A percentile compares a stretch with the other conserved stretches of the same genome.
These are phyloP conservation scores for Melanotus villosus DNA, from an alignment of 2,888 invertebrate species.

Conservation along the genomic window DNA sequence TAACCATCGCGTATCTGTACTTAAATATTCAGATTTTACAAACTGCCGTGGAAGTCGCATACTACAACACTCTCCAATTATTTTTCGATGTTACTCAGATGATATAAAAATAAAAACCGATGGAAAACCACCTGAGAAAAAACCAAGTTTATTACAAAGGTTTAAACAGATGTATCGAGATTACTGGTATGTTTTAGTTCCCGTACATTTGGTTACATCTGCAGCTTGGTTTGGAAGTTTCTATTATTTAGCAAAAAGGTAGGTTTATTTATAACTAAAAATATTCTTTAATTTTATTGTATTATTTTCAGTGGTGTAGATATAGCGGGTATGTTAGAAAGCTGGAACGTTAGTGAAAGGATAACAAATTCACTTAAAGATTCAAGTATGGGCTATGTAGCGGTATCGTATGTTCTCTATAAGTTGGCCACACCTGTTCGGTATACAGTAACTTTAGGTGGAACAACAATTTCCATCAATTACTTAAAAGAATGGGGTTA, in stretches of 20 bases:
- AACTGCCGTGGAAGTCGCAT: neutral
- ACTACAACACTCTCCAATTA: neutral
- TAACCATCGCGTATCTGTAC: neutral
- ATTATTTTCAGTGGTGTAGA: conserved; percentile 87
- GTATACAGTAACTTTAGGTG: conserved; percentile 93
- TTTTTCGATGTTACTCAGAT: neutral
- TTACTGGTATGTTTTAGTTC: conserved; percentile 97
- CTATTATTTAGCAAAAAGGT: conserved; percentile 91
- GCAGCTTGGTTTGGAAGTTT: conserved; percentile 90
- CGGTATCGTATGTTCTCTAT: conserved; percentile 92
- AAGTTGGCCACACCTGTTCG: conserved; percentile 93
- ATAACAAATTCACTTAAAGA: conserved; percentile 82
- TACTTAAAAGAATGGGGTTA: conserved; percentile 85
- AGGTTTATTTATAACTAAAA: conserved; percentile 50
- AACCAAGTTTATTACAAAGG: conserved; percentile 80
- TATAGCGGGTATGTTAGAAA: conserved; percentile 83
- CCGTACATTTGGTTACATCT: conserved; percentile 93
- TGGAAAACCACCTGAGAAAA: conserved; percentile 65
- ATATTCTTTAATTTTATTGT: neutral
- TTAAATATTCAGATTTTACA: neutral
- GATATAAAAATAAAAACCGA: neutral
- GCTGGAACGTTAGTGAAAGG: conserved; percentile 83
- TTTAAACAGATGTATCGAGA: conserved; percentile 95
- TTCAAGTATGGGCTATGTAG: conserved; percentile 90
- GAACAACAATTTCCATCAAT: conserved; percentile 88